These are phyloP conservation scores for Phortica magna DNA, from an alignment of 2,888 invertebrate genomes.

Conservation along the genomic window DNA sequence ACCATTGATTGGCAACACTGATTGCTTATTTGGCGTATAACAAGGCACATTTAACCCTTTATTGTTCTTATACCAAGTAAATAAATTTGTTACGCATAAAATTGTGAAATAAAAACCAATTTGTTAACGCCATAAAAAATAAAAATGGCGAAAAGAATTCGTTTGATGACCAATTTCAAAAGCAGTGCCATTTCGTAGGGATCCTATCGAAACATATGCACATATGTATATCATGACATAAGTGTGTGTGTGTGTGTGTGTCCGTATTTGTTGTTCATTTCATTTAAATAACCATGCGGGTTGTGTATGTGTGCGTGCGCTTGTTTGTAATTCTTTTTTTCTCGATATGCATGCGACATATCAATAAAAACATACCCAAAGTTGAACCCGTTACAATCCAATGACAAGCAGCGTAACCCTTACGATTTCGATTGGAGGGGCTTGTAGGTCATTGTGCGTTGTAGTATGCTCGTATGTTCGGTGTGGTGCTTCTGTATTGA, in stretches of 20 bases:
- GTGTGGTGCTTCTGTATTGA: conserved; percentile 30
- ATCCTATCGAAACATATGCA: conserved; percentile 13
- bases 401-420: neutral
- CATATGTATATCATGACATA: neutral
- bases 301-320: neutral
- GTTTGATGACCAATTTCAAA: conserved; percentile 16
- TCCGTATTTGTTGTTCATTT: conserved; percentile 27
- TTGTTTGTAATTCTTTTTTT: neutral
- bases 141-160: conserved; percentile 2
- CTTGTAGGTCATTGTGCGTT: conserved; percentile 13
- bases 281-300: conserved; percentile 32
- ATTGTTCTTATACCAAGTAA: conserved; percentile 24
- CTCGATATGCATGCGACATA: conserved; percentile 19
- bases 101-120: conserved; percentile 69
- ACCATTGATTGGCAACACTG: conserved; percentile 29
- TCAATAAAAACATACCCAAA: conserved; percentile 26
- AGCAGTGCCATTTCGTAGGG: conserved; percentile 1
- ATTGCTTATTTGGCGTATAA: conserved; percentile 23
- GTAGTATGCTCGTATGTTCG: neutral
- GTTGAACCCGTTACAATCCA: conserved; percentile 5
- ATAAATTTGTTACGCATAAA: conserved; percentile 45
- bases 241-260: neutral
- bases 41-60: conserved; percentile 26
- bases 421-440: neutral
- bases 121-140: conserved; percentile 67